phyloP scores from a whole-genome alignment of 2,888 invertebrate genomes.

The Rhaphigaster nebulosa region DNA sequence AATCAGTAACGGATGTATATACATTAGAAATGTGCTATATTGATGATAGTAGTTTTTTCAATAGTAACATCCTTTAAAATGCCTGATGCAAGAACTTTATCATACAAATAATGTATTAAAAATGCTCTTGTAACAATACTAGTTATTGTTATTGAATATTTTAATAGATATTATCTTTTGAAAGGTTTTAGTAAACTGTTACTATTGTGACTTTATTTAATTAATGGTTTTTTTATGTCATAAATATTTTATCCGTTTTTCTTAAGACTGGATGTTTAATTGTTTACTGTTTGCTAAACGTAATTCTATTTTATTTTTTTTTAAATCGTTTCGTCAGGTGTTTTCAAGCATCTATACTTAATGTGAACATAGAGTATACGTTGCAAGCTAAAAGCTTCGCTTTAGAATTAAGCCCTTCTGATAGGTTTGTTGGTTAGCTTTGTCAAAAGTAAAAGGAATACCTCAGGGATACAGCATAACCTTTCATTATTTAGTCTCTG shows the following conservation, averaged over 20 bases:
- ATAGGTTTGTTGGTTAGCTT: conserved; percentile 19
- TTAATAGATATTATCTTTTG: too few relatives aligned
- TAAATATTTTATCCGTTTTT: too few relatives aligned
- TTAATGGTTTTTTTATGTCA: too few relatives aligned
- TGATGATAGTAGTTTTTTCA: too few relatives aligned
- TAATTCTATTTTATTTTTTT: not conserved
- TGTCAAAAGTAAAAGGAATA: conserved; percentile 41
- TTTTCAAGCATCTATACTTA: not conserved
- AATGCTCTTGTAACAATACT: not conserved
- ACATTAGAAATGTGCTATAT: too few relatives aligned
- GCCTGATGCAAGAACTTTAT: too few relatives aligned
- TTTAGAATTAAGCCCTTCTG: conserved; percentile 25
- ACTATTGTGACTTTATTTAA: too few relatives aligned
- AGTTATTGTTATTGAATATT: not conserved
- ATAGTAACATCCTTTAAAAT: too few relatives aligned
- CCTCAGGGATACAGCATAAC: conserved; percentile 36
- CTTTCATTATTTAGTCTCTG: conserved; percentile 47
- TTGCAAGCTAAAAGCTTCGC: not conserved
- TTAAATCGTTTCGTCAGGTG: not conserved
- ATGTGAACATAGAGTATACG: not conserved
- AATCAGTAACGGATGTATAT: too few relatives aligned
- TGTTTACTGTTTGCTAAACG: not conserved
- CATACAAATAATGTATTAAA: too few relatives aligned
- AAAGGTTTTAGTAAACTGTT: too few relatives aligned
- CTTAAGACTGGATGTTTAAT: too few relatives aligned